phyloP scores from a whole-genome alignment of 1,140 invertebrate genomes.

The Belonocnema kinseyi region DNA sequence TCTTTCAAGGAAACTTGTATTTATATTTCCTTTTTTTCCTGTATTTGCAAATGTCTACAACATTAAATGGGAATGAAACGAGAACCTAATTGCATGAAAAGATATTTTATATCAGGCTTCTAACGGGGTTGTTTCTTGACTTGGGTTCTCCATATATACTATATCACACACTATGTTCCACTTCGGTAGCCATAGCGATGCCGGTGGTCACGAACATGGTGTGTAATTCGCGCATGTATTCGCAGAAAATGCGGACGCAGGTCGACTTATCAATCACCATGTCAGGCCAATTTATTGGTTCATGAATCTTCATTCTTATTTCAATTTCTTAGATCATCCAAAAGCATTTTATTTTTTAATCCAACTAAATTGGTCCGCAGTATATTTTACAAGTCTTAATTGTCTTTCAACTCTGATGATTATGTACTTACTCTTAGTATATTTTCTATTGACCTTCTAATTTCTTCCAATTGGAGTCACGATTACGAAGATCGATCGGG shows the following conservation, averaged over 20 bases:
- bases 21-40: background rate
- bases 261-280: conserved; percentile 37
- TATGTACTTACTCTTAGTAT: no score
- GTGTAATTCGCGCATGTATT: conserved; percentile 23
- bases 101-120: conserved; percentile 24
- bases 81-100: conserved; percentile 16
- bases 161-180: conserved; percentile 28
- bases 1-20: background rate
- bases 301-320: background rate
- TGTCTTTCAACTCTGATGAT: background rate
- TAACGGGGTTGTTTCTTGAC: conserved; percentile 27
- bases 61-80: conserved; percentile 21
- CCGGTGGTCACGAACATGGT: conserved; percentile 26
- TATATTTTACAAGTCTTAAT: background rate
- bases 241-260: conserved; percentile 10
- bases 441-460: background rate
- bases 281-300: conserved; percentile 37
- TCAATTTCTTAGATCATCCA: background rate
- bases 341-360: background rate
- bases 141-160: background rate
- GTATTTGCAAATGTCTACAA: background rate
- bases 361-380: background rate
- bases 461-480: background rate
- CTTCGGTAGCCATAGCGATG: conserved; percentile 31
- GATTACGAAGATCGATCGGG: background rate